These are phyloP conservation scores for Zeuzera pyrina DNA, from an alignment of 2,888 invertebrate species.

Conservation along the genomic window DNA sequence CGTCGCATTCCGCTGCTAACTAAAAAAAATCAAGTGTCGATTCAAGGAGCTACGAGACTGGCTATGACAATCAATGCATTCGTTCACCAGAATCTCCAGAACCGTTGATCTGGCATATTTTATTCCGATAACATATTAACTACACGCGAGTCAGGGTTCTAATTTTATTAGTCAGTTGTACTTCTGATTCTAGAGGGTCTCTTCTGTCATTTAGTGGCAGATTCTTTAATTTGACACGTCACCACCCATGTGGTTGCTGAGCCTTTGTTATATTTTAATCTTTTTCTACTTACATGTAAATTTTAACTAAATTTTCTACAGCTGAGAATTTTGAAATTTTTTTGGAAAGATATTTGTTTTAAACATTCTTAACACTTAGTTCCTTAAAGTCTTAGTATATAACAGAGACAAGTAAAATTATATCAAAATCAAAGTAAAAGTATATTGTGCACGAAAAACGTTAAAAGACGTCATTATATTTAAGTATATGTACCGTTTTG, in stretches of 20 bases:
- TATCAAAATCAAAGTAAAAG: no score
- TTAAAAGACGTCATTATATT: no score
- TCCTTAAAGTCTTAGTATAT: no score
- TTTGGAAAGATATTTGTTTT: no score
- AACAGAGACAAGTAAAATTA: no score
- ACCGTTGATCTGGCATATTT: constrained; percentile 37
- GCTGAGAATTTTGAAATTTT: no score
- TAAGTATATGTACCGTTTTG: no score
- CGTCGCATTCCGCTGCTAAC: constrained; percentile 46
- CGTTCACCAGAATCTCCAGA: constrained; percentile 26
- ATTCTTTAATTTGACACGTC: constrained; percentile 13
- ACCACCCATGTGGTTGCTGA: constrained; percentile 10
- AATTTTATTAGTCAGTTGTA: constrained; percentile 24
- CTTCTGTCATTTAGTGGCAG: constrained; percentile 33
- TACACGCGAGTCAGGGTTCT: constrained; percentile 26
- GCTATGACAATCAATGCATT: constrained; percentile 35
- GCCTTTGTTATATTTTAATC: no score
- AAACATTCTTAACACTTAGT: no score
- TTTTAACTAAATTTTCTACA: no score
- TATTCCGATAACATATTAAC: constrained; percentile 18
- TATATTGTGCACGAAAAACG: no score
- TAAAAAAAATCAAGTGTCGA: constrained; percentile 49
- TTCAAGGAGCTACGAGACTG: constrained; percentile 48
- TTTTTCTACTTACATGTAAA: no score
- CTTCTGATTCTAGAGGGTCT: constrained; percentile 24